Base-by-base conservation (phyloP, 2,113 vertebrate genomes). In the Paedocypris sp. region DNA sequence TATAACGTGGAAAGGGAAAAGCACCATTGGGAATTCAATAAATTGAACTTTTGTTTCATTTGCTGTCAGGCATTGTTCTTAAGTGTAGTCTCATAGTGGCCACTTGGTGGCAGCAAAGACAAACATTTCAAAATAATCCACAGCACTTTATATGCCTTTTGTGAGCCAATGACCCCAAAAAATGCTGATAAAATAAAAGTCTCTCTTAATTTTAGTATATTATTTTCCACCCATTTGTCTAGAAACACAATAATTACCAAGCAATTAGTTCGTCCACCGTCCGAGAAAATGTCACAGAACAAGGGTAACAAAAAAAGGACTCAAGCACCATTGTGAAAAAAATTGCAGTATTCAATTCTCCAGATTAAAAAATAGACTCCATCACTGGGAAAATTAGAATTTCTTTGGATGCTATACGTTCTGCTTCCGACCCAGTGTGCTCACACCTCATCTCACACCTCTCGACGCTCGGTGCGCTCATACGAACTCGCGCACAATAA, bases 11-110 rank as follows among this genome's bases (percentile, higher is more conserved):
- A 15, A 52, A 62, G 26, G 16, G 42, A 70, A 29, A 48, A 65
- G 22, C 49, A 72, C 43, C 25, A 66, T 46, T 35, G 19, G 53
- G 53, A 41, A 7, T 52, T 28, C 46, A 72, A 72, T 67, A 69
- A 72, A 72, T 72, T 64, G 72, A 60, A 15, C 23, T 57, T 45
- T 19, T 38, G 19, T 10, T 7, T 6, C 18, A 47, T 39, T 19
- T n/a, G 13, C 3, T 26, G 11, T 51, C 26, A 48, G 18, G 10
- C 2, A 2, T 6, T n/a, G 22, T 32, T n/a, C n/a, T 16, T 42
- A 46, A 25, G 16, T 12, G 35, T 19, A 15, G 23, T 45, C 32
- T 18, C 7, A 5, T 5, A 15, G 31, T 43, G 31, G 10, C 56
- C 64, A 53, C 33, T 26, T 62, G 62, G 43, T 60, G 73, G 63